Percentiles rank a stretch among this genome's conserved stretches.
These are phyloP conservation scores for Lordiphosa andalusiaca DNA, from an alignment of 2,888 invertebrate genomes.

Conservation along the genomic window DNA sequence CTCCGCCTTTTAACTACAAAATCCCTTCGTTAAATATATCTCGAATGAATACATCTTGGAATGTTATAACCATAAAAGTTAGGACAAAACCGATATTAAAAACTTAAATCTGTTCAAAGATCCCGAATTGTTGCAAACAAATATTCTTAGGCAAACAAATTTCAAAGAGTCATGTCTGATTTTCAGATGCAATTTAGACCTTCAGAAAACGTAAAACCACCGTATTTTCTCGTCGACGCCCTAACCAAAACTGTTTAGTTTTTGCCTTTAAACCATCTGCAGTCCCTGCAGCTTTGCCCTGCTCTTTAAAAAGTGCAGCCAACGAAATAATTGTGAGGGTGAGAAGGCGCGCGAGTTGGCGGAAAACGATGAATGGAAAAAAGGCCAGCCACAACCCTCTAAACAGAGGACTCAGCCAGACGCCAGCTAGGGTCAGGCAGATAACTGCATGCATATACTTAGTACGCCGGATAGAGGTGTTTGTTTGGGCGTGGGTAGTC, in stretches of 20 bases:
- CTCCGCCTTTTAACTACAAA: too few relatives aligned
- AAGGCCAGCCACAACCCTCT: conserved; percentile 35
- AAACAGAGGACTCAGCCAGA: conserved; percentile 11
- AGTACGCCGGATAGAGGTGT: conserved; percentile 2
- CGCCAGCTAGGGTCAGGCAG: conserved; percentile 18
- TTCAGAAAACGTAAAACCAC: neutral
- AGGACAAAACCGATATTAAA: too few relatives aligned
- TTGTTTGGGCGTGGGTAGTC: conserved; percentile 13
- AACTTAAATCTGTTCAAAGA: too few relatives aligned
- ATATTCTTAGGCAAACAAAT: too few relatives aligned
- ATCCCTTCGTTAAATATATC: too few relatives aligned
- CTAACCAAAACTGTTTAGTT: conserved; percentile 4
- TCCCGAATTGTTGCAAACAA: too few relatives aligned
- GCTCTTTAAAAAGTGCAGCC: conserved; percentile 41
- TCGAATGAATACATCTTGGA: too few relatives aligned
- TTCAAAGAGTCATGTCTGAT: too few relatives aligned
- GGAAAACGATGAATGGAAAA: conserved; percentile 39
- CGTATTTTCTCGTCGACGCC: neutral
- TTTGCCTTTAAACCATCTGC: conserved; percentile 21
- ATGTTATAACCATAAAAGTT: too few relatives aligned
- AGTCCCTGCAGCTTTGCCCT: conserved; percentile 34
- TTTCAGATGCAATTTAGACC: too few relatives aligned
- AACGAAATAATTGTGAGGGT: conserved; percentile 15
- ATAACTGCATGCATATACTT: conserved; percentile 5
- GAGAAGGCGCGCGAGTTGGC: conserved; percentile 13